Base-by-base conservation (phyloP, 2,797 vertebrate species). In the Pipistrellus kuhlii region DNA sequence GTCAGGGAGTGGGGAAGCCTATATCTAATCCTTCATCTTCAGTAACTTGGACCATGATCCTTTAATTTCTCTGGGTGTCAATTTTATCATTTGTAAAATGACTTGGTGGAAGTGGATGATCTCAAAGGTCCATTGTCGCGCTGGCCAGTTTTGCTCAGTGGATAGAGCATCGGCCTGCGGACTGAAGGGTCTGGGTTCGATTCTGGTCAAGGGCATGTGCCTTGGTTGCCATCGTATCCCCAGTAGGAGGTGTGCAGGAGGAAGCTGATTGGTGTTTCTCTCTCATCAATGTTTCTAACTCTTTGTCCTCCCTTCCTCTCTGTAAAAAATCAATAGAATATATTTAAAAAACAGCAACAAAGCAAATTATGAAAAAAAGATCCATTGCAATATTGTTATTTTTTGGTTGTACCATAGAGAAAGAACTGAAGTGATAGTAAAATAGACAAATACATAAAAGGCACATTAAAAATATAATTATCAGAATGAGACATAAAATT, bases 71-170 rank as follows among this genome's bases (percentile, higher is more conserved):
- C 12, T 8, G 9, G 64, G 3, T 8, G 82, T 94, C 30, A 7
- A 25, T 86, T 86, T 94, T 69, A 8, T 46, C 13, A n/a, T 53
- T 68, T 94, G 38, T 72, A 44, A 83, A 82, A 80, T 82, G 55
- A 85, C 23, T 53, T 66, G 4, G 6, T 62, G 9, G 30, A 55
- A 51, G 25, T 57, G 25, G 9, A 46, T 53, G 41, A 68, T 46
- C 20, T 64, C 68, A 64, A 41, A 71, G 32, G 30, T 71, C n/a
- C 21, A 23, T 76, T 83, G 73, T 12, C 2, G 44, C 44, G 9
- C 44, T 44, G 44, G 44, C 44, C 44, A 44, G 44, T 11, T 44
- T 44, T 9, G 44, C 44, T 44, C 44, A 44, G 44, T 44, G 44
- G 44, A 44, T 44, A 44, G 44, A 44, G 44, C 8, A 11, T 44